Conservation (phyloP, 2,797 vertebrate species). For the Setipinna tenuifilis region DNA sequence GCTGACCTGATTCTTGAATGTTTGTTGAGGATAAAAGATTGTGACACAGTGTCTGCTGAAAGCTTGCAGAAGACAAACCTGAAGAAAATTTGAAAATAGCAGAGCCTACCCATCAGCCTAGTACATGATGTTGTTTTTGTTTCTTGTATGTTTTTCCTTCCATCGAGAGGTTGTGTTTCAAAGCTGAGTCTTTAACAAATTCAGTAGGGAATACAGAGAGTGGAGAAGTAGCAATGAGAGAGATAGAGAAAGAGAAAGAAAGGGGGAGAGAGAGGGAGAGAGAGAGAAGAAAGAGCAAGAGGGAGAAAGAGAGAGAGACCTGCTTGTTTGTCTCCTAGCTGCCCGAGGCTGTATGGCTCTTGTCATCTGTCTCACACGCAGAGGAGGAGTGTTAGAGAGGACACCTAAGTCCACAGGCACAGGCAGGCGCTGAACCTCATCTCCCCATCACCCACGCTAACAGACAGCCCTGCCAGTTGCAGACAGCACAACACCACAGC, state of each 20-base stretch:
- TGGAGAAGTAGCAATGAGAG: background rate
- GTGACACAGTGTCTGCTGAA: background rate
- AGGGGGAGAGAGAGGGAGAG: background rate
- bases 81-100: background rate
- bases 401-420: conserved; percentile 8
- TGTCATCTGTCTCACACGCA: background rate
- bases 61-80: background rate
- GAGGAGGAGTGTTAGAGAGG: background rate
- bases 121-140: background rate
- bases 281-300: background rate
- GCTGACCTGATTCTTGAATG: background rate
- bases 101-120: background rate
- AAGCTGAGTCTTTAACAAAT: background rate
- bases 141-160: conserved; percentile 14
- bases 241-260: background rate
- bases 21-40: background rate
- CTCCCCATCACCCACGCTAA: background rate
- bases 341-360: conserved; percentile 20
- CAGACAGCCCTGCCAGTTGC: background rate
- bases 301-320: background rate
- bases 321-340: conserved; percentile 8
- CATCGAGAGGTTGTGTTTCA: background rate
- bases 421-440: background rate
- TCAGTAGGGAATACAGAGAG: background rate
- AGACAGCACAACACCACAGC: background rate